These are phyloP conservation scores for Spilogale gracilis DNA, from an alignment of 2,113 vertebrate genomes.

Conservation along the genomic window DNA sequence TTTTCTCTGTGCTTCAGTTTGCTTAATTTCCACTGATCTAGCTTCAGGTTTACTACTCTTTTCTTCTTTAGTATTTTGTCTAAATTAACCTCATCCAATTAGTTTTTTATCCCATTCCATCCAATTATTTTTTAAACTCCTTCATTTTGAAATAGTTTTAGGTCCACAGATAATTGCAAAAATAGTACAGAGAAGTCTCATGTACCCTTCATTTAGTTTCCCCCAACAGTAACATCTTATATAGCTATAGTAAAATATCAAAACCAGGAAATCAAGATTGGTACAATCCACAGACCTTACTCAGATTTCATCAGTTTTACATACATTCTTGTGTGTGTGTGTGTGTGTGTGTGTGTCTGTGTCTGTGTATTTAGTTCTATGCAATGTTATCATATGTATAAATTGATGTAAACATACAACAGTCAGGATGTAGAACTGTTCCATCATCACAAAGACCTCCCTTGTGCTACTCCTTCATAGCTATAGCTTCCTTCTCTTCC, in stretches of 20 bases:
- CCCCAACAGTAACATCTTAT: neutral
- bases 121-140: neutral
- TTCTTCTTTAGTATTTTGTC: neutral
- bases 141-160: slow-evolving; percentile 10
- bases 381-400: neutral
- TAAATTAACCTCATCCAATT: neutral
- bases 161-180: slow-evolving; percentile 6
- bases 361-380: neutral
- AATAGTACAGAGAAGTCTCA: neutral
- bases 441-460: neutral
- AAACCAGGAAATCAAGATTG: slow-evolving; percentile 5
- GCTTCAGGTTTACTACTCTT: neutral
- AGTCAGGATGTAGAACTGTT: neutral
- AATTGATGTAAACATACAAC: neutral
- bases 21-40: neutral
- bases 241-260: neutral
- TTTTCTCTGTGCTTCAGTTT: slow-evolving; percentile 10
- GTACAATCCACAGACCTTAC: neutral
- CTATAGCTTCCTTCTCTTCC: neutral
- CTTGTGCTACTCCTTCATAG: neutral
- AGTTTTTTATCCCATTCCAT: neutral
- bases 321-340: neutral
- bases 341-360: neutral
- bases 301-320: slow-evolving; percentile 25
- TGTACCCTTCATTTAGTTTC: neutral